phyloP scores from a whole-genome alignment of 2,113 vertebrate species.

The Mustela nigripes region DNA sequence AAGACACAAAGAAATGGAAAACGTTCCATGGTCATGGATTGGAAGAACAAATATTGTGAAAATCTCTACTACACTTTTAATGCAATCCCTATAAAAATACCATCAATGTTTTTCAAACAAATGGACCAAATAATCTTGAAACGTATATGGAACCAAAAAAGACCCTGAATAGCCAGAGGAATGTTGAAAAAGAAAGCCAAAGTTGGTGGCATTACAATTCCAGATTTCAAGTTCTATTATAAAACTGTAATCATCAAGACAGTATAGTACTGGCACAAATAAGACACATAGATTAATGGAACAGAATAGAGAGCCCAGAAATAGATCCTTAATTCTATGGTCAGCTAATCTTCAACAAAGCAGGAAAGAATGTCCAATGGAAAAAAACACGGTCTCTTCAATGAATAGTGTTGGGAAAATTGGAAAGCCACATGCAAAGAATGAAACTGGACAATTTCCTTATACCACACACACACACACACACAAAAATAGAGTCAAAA shows the following conservation, averaged over 20 bases:
- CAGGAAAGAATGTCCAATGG: background rate
- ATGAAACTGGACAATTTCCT: background rate
- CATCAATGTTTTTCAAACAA: too few species aligned
- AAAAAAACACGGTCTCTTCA: background rate
- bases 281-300: background rate
- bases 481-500: background rate
- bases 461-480: background rate
- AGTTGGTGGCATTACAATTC: background rate
- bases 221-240: background rate
- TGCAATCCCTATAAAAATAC: background rate
- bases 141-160: background rate
- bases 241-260: background rate
- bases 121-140: too few species aligned
- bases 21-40: background rate
- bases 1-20: background rate
- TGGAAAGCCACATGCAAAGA: background rate
- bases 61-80: background rate
- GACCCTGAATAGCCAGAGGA: background rate
- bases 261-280: background rate
- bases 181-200: background rate
- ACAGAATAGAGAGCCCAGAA: background rate
- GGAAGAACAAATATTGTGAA: background rate
- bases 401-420: background rate
- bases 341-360: background rate
- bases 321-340: background rate